These are phyloP conservation scores for Leptobrachium leishanense DNA, from an alignment of 2,113 vertebrate species.

Conservation along the genomic window DNA sequence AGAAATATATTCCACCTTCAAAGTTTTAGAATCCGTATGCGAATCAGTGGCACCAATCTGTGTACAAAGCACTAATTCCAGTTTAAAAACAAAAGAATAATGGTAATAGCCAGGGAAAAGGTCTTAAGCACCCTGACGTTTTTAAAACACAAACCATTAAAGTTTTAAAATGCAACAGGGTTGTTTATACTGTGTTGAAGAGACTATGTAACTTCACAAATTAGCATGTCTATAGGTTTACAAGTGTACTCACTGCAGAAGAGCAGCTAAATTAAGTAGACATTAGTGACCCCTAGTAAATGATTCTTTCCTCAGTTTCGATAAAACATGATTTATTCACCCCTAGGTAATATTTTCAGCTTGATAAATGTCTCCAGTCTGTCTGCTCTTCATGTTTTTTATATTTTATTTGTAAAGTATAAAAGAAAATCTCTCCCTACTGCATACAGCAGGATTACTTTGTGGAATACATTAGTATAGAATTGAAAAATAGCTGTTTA, in stretches of 20 bases:
- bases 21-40: too few relatives aligned
- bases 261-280: not conserved
- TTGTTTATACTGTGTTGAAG: too few relatives aligned
- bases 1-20: too few relatives aligned
- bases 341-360: slow-evolving; percentile 7
- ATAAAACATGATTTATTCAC: not conserved
- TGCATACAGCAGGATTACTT: slow-evolving; percentile 26
- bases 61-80: too few relatives aligned
- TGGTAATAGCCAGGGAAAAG: too few relatives aligned
- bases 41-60: too few relatives aligned
- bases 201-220: too few relatives aligned
- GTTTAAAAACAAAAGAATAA: too few relatives aligned
- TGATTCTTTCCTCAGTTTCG: not conserved
- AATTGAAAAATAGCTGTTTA: slow-evolving; percentile 8
- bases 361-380: slow-evolving; percentile 1
- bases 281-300: not conserved
- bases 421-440: slow-evolving; percentile 17
- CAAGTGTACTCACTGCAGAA: not conserved
- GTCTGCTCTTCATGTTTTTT: not conserved
- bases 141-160: too few relatives aligned
- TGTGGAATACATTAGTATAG: slow-evolving; percentile 39
- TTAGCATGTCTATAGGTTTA: not conserved
- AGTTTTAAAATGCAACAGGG: too few relatives aligned
- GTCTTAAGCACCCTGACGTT: too few relatives aligned
- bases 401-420: slow-evolving; percentile 20